A percentile compares a stretch with the other conserved stretches of the same genome.
These are phyloP conservation scores for Onthophagus sagittarius DNA, from an alignment of 2,888 invertebrate species.

Conservation along the genomic window DNA sequence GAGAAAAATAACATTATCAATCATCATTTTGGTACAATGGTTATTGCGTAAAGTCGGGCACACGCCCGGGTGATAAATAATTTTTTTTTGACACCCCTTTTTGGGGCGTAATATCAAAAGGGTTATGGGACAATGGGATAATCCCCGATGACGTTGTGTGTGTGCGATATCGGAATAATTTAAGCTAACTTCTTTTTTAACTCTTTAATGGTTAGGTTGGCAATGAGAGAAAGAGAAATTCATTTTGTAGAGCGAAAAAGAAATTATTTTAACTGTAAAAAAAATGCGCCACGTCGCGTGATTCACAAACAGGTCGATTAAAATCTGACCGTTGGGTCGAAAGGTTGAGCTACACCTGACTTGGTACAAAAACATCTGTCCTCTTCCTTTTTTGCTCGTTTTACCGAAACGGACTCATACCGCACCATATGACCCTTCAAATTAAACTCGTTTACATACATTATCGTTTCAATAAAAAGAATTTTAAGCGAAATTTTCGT, in stretches of 20 bases:
- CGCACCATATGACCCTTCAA: not conserved
- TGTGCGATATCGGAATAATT: slow-evolving; percentile 1
- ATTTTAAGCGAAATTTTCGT: too few relatives aligned
- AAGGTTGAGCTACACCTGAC: not conserved
- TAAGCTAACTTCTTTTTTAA: not conserved
- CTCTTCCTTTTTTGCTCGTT: not conserved
- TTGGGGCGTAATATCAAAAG: slow-evolving; percentile 3
- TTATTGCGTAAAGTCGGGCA: not conserved
- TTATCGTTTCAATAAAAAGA: not conserved
- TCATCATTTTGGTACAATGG: slow-evolving; percentile 4
- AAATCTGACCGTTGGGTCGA: not conserved
- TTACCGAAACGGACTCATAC: not conserved
- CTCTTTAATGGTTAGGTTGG: not conserved
- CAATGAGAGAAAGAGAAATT: too few relatives aligned
- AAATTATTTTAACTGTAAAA: not conserved
- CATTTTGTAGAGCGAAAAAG: not conserved
- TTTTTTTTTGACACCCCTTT: slow-evolving; percentile 6
- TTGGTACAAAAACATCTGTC: not conserved
- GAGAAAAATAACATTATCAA: slow-evolving; percentile 10
- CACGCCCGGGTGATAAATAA: slow-evolving; percentile 5
- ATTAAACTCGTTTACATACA: not conserved
- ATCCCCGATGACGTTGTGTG: not conserved
- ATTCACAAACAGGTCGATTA: not conserved
- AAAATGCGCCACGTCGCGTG: not conserved
- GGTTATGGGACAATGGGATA: not conserved